phyloP scores from a whole-genome alignment of 2,113 vertebrate species.

The Periophthalmus modestus region DNA sequence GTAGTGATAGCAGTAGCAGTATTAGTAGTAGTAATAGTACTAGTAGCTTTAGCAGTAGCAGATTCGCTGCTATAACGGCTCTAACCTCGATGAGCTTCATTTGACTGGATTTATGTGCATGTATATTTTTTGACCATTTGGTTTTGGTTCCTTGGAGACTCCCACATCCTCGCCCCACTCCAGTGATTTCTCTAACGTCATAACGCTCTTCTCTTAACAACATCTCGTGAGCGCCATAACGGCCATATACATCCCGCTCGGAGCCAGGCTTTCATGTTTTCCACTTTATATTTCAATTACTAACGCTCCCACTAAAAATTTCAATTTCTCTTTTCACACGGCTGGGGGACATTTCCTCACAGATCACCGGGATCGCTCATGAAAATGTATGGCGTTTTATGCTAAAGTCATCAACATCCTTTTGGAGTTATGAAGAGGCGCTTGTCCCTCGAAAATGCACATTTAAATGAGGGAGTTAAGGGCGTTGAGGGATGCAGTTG shows the following conservation, averaged over 20 bases:
- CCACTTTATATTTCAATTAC: conserved; percentile 58
- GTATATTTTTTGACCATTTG: too few relatives aligned
- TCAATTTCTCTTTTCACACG: conserved; percentile 73
- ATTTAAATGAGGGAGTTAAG: conserved; percentile 72
- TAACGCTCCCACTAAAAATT: conserved; percentile 38
- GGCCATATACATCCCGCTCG: conserved; percentile 38
- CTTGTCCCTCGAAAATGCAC: conserved; percentile 72
- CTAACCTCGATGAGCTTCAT: too few relatives aligned
- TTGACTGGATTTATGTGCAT: too few relatives aligned
- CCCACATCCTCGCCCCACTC: too few relatives aligned
- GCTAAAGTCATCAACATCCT: conserved; percentile 73
- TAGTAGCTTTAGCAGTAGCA: too few relatives aligned
- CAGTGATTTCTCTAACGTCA: conserved; percentile 21
- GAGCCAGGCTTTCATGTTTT: conserved; percentile 55
- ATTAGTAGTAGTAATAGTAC: too few relatives aligned
- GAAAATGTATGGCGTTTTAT: conserved; percentile 77
- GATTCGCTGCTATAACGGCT: too few relatives aligned
- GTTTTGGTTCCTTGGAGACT: conserved; percentile 43
- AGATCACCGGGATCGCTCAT: conserved; percentile 69
- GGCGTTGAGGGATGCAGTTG: conserved; percentile 47
- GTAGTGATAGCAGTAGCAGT: too few relatives aligned
- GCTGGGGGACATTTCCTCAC: conserved; percentile 60
- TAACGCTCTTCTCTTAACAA: conserved; percentile 29
- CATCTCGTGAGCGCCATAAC: conserved; percentile 33
- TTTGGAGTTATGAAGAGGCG: conserved; percentile 51